Base-by-base conservation (phyloP, 2,888 invertebrate species). In the Acleris sparsana region DNA sequence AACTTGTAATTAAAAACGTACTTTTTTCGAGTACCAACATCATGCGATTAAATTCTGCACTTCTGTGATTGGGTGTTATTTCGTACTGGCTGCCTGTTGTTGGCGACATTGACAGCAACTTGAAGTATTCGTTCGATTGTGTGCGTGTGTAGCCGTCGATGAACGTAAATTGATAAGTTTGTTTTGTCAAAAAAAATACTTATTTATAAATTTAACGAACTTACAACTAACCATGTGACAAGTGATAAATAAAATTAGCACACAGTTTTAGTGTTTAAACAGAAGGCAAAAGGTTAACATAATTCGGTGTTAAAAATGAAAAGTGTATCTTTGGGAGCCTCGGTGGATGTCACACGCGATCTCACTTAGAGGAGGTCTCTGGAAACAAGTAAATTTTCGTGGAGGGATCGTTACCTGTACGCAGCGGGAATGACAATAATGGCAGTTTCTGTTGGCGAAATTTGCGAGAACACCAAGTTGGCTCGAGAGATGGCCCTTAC, bases 401-500 rank as follows among this genome's bases (percentile, higher is more conserved):
- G 76, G 75, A 77, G 84, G 83, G 83, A 86, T 84, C 76, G 87
- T 86, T 88, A 82, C 83, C 87, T 90, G 89, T 84, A 92, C 88
- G 88, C 88, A 88, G 90, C 91, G 89, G 93, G 92, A 94, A 94
- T 94, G 94, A 94, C 94, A 93, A 94, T 95, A 89, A 97, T 97
- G 97, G 96, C 97, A 92, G 96, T 97, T 88, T 96, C 96, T 83
- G 95, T 97, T 87, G 96, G 95, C 88, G 97, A 98, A 93, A 97
- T 98, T 91, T 96, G 96, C 93, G 98, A 98, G 93, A 98, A 98
- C 93, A 97, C 98, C 68, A 98, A 97, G 90, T 91, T 98, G 88
- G 99, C 98, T 66, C 94, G 99, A 80, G 99, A 99, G 93, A 97
- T 97, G 96, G 97, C 98, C 70, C 93, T 99, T 80, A 95, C 97